Conservation (phyloP, 1,140 invertebrate species). For the Papilio glaucus region DNA sequence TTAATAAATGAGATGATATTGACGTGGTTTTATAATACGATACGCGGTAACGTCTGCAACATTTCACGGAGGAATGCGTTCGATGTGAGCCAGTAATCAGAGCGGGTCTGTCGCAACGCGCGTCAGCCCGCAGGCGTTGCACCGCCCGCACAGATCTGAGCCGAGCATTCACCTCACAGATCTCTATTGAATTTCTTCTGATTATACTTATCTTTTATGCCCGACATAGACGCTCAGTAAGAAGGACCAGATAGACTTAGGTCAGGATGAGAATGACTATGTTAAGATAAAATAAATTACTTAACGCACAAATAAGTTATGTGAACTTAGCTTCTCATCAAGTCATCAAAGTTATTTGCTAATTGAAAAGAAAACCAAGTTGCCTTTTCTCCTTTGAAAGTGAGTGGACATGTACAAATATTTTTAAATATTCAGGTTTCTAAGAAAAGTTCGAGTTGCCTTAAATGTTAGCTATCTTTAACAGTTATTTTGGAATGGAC, state of each 20-base stretch:
- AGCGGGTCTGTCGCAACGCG: slow-evolving; percentile 30
- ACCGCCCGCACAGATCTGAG: background rate
- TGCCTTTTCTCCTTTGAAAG: no score
- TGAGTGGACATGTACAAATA: no score
- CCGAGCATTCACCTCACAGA: slow-evolving; percentile 26
- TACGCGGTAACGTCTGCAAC: slow-evolving; percentile 3
- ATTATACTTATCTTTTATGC: no score
- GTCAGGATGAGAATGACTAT: no score
- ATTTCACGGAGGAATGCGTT: slow-evolving; percentile 21
- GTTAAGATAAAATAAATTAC: no score
- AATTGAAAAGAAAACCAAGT: no score
- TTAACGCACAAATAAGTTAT: no score
- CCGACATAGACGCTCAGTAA: no score
- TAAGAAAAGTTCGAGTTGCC: background rate
- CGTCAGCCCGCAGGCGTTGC: background rate
- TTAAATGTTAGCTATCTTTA: background rate
- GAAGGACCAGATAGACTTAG: no score
- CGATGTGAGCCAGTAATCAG: slow-evolving; percentile 18
- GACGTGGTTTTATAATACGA: background rate
- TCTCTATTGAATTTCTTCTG: slow-evolving; percentile 7
- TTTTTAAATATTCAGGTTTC: background rate
- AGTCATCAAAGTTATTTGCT: no score
- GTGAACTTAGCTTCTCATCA: no score
- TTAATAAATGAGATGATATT: background rate
- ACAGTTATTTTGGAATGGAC: background rate